Base-by-base conservation (phyloP, 1,140 invertebrate species). In the Drosophila lacteicornis region DNA sequence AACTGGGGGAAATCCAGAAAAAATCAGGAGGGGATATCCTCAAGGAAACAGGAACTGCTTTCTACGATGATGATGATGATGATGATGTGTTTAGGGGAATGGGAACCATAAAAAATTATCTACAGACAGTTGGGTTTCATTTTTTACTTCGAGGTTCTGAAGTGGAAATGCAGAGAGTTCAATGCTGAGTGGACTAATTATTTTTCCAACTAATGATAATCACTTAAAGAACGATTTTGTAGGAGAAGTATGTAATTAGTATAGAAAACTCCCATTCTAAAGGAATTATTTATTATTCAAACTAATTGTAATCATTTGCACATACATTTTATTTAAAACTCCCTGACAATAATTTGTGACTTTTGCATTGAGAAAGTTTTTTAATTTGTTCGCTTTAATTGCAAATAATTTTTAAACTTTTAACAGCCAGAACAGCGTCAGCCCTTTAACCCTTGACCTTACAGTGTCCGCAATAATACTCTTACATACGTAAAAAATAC, bases 311-410 rank as follows among this genome's bases (percentile, higher is more conserved):
- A 65, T 60, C 61, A 12, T 7, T 12, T 73, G 7, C 8, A 33
- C 30, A 30, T 11, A 59, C 56, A 55, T 55, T 58, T 59, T 27
- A 55, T 68, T 55, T 22, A 63, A 38, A 55, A 17, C 25, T 17
- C 51, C 38, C 13, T 33, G 36, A 36, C 68, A 45, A 71, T 71
- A 57, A 71, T 71, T 73, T 36, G 51, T 62, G 33, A 42, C 15
- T 61, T 47, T 63, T 38, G 58, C 62, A 46, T 63, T 63, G 68
- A 7, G 50, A 88, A 87, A 86, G 71, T 80, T 86, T 80, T 88
- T 81, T 85, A 84, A 90, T 88, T 88, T 88, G 84, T 90, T 90
- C 62, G 70, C 78, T 85, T 88, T 90, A 88, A 88, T 90, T 90
- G 84, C 84, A 46, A 75, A 88, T 88, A 88, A 90, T 88, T 88